Percentiles rank a stretch among this genome's conserved stretches.
Evolutionary conservation across 2,113 vertebrate species (phyloP).

Genomic region (Otis tarda): DNA sequence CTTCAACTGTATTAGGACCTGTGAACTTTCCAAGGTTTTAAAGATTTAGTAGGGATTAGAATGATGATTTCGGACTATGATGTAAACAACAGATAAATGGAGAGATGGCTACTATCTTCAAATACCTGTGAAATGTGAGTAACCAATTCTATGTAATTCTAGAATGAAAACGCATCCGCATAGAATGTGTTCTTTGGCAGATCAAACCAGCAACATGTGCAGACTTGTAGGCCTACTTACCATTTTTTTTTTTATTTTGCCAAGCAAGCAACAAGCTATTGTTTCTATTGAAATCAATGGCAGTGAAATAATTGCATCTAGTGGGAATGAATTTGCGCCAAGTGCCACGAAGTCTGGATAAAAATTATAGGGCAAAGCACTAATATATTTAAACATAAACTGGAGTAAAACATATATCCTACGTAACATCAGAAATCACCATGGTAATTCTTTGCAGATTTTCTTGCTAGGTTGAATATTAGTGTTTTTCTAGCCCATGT

Average conservation of each 20-base stretch:
- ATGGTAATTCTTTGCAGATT: slow-evolving; percentile 53
- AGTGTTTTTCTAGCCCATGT: slow-evolving; percentile 50
- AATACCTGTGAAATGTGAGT: background rate
- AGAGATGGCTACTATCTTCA: background rate
- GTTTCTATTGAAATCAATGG: background rate
- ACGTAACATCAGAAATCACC: slow-evolving; percentile 41
- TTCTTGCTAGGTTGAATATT: background rate
- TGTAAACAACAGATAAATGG: background rate
- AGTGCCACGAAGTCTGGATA: background rate
- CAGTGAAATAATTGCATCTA: background rate
- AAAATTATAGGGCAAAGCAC: background rate
- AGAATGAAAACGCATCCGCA: background rate
- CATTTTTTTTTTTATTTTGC: background rate
- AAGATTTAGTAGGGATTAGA: background rate
- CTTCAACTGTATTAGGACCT: background rate
- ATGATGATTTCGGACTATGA: background rate
- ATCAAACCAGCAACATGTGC: background rate
- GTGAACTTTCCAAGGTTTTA: background rate
- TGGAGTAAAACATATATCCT: background rate
- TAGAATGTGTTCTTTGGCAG: background rate
- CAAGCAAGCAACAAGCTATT: background rate
- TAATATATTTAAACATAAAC: background rate
- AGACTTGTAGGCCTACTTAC: background rate
- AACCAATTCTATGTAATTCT: background rate
- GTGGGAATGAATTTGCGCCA: background rate